Base-by-base conservation (phyloP, 2,888 invertebrate species). In the Dryobotodes eremita region DNA sequence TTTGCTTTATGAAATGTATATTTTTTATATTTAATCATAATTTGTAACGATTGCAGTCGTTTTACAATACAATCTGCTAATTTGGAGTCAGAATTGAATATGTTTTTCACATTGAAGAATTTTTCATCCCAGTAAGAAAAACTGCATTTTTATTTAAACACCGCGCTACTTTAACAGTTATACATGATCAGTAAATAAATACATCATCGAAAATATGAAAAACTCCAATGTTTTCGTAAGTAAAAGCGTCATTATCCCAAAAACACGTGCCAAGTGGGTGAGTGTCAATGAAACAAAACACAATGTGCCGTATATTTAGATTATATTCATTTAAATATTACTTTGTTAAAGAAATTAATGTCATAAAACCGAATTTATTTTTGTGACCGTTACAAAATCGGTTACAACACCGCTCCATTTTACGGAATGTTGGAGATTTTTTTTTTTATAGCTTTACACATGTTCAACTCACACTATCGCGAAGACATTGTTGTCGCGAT, bases 211-310 rank as follows among this genome's bases (percentile, higher is more conserved):
- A 90, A 88, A 86, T 86, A 88, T 88, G 85, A 90, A 86, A 84
- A 86, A 78, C 76, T 87, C 80, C 83, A 89, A 89, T 91, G 88
- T 92, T 92, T 90, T 92, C 79, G 88, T 89, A 88, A 88, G 91
- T 89, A 89, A 92, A 89, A 91, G 89, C 89, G 86, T 88, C 85
- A 88, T 86, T 87, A 85, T 88, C 75, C 84, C 79, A 77, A 89
- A 89, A 79, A 85, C 82, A 87, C 70, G 91, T 96, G 96, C 96
- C 96, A 96, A 96, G 93, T 96, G 91, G 95, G 96, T 95, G 96
- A 96, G 94, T 95, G 95, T 96, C 95, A 95, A 94, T 89, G 91
- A 87, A 88, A 91, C 89, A 90, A 88, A 89, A 92, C 90, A 91
- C 86, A 89, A 89, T 90, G 91, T 87, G 61, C 61, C 62, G 80